Conservation (phyloP, 2,888 invertebrate genomes). For the Trissonchulus latispiculum region DNA sequence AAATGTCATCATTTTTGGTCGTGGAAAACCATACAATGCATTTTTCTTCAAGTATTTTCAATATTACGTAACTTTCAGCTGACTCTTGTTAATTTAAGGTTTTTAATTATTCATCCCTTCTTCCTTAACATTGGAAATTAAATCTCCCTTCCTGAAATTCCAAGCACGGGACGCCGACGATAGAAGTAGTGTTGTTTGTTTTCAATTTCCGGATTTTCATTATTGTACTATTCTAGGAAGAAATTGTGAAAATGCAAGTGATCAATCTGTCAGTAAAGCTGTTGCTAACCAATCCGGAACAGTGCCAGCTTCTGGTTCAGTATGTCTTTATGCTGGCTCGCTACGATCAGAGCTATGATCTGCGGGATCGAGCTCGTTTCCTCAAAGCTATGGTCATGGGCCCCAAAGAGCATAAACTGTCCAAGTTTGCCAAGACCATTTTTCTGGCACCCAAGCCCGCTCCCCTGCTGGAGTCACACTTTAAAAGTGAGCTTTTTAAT, state of each 20-base stretch:
- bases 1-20: too few relatives aligned
- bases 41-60: too few relatives aligned
- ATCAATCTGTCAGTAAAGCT: slow-evolving; percentile 88
- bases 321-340: slow-evolving; percentile 86
- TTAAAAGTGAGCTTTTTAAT: too few relatives aligned
- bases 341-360: slow-evolving; percentile 95
- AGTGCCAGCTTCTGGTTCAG: slow-evolving; percentile 72
- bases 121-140: too few relatives aligned
- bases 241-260: slow-evolving; percentile 87
- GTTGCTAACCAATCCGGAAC: slow-evolving; percentile 72
- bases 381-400: slow-evolving; percentile 67
- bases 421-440: slow-evolving; percentile 59
- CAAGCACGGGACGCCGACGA: too few relatives aligned
- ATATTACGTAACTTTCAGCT: too few relatives aligned
- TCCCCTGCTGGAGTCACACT: slow-evolving; percentile 66
- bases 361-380: slow-evolving; percentile 83
- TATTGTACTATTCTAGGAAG: slow-evolving; percentile 60
- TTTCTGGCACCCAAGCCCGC: slow-evolving; percentile 87
- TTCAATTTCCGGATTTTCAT: too few relatives aligned
- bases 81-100: too few relatives aligned
- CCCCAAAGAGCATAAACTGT: slow-evolving; percentile 45
- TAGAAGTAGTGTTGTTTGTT: too few relatives aligned
- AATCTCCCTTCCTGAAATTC: too few relatives aligned
- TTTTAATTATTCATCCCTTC: too few relatives aligned
- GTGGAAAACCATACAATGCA: too few relatives aligned